Evolutionary conservation across 2,113 vertebrate genomes (phyloP).

Genomic region (Actinemys pallida): DNA sequence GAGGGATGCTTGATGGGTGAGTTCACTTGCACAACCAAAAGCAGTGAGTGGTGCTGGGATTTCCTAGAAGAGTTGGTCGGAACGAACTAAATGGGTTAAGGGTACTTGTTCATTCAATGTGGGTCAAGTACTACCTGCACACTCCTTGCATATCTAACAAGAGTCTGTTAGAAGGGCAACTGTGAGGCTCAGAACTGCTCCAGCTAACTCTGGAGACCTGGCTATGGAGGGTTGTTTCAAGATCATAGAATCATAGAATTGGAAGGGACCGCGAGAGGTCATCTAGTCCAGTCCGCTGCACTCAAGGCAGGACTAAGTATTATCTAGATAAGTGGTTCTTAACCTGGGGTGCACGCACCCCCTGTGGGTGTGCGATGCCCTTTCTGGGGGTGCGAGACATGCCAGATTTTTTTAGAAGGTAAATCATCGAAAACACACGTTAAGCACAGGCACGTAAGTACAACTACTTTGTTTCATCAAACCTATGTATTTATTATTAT

Average conservation of each 20-base stretch:
- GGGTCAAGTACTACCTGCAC: not conserved
- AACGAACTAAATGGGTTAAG: not conserved
- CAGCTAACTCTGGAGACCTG: not conserved
- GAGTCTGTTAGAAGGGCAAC: not conserved
- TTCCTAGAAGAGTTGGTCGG: not conserved
- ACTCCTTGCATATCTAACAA: not conserved
- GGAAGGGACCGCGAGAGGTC: no score
- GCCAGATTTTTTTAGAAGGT: no score
- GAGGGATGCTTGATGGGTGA: not conserved
- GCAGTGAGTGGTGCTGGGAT: rapidly evolving
- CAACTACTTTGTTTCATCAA: no score
- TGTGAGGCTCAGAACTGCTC: not conserved
- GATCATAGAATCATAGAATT: not conserved
- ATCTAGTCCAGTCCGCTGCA: no score
- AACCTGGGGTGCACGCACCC: no score
- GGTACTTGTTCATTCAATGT: not conserved
- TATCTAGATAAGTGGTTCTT: no score
- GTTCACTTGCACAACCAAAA: not conserved
- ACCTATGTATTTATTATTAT: no score
- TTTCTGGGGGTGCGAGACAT: no score
- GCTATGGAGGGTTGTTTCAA: not conserved
- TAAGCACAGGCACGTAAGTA: no score
- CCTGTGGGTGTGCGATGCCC: no score
- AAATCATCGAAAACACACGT: no score
- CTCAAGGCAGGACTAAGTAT: no score